phyloP scores from a whole-genome alignment of 1,140 invertebrate species.

The Drosophila pruinosa region DNA sequence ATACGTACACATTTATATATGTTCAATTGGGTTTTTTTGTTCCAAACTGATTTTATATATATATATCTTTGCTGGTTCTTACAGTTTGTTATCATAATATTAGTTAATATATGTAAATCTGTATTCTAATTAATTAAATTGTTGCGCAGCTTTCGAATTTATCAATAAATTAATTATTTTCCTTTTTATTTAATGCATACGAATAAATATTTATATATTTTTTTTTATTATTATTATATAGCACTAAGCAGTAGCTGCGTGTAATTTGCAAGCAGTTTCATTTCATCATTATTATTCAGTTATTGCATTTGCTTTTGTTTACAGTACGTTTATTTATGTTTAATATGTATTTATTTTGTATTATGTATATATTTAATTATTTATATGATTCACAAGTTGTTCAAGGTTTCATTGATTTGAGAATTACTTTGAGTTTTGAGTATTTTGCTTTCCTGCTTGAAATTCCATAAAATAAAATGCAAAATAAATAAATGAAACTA shows the following conservation, averaged over 20 bases:
- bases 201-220: conserved; percentile 66
- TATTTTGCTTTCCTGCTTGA: conserved; percentile 66
- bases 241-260: conserved; percentile 71
- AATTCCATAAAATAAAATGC: conserved; percentile 53
- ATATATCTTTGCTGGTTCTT: conserved; percentile 17
- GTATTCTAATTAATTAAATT: conserved; percentile 38
- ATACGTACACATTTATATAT: conserved; percentile 33
- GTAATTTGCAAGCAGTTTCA: conserved; percentile 67
- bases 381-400: conserved; percentile 57
- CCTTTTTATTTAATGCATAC: conserved; percentile 61
- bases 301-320: conserved; percentile 64
- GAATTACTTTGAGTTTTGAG: conserved; percentile 58
- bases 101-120: conserved; percentile 9
- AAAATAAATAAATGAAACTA: conserved; percentile 70
- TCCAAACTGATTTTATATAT: background rate
- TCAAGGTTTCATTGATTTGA: conserved; percentile 33
- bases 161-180: conserved; percentile 31
- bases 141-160: conserved; percentile 44
- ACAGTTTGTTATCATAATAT: conserved; percentile 15
- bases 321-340: conserved; percentile 55
- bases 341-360: conserved; percentile 46
- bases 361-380: conserved; percentile 45
- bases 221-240: conserved; percentile 59
- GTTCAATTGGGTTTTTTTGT: conserved; percentile 21
- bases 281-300: conserved; percentile 51